A percentile compares a stretch with the other conserved stretches of the same genome.
These are phyloP conservation scores for Chionomys nivalis DNA, from an alignment of 2,113 vertebrate species.

Conservation along the genomic window DNA sequence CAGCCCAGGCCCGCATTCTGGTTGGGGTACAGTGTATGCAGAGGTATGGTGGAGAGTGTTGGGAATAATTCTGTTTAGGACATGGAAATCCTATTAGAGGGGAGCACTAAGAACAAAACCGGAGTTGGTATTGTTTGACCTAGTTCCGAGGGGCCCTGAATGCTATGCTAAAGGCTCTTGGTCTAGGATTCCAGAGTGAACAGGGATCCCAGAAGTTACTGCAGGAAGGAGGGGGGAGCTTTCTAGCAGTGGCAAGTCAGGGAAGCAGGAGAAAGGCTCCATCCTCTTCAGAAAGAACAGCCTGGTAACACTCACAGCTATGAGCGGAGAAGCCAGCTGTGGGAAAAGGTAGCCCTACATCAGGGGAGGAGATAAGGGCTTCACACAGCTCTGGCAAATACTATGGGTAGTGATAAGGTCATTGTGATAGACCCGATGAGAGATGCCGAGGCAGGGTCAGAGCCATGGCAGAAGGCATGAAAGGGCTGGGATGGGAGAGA, in stretches of 20 bases:
- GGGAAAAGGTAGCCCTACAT: neutral
- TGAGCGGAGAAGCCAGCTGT: neutral
- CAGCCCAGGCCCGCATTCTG: neutral
- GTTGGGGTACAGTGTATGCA: neutral
- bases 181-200: neutral
- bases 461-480: neutral
- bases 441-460: neutral
- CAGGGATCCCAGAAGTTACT: neutral
- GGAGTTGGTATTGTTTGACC: neutral
- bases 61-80: neutral
- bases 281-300: neutral
- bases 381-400: neutral
- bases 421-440: neutral
- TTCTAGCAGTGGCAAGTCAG: neutral
- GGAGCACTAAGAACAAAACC: neutral
- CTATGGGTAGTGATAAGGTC: neutral
- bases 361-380: neutral
- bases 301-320: neutral
- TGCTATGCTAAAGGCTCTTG: neutral
- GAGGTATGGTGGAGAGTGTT: neutral
- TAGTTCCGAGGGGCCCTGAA: neutral
- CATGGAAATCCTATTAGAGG: neutral
- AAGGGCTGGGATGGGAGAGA: neutral
- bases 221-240: neutral
- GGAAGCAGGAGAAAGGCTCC: neutral